Evolutionary conservation across 2,888 invertebrate species (phyloP), one percentile per base, ranked within the genome.

Genomic region (Spialia ferax): DNA sequence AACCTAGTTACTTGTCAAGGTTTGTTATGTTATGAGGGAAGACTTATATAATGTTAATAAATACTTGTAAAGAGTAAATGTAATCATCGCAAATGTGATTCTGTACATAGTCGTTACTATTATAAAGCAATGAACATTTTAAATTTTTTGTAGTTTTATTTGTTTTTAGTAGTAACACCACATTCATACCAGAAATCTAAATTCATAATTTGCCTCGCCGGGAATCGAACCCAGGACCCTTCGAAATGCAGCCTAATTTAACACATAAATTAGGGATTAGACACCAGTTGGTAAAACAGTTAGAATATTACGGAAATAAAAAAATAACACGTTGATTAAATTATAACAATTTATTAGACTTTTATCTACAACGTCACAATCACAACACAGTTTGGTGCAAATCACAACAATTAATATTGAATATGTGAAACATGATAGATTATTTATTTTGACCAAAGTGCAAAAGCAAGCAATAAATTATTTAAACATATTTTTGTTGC

Each of bases 21-120:
- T 35, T 35, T 35, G 35, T 35, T 35, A 35, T 48, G 48, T 48
- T 48, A 10, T 48, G 15, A 48, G 48, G 8, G 18, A 18, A 18
- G 20, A 10, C 3, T 10, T 48, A 13, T 10, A 15, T 7, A 8
- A 15, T 15, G 45, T 48, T 48, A 7, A 48, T n/a, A 5, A 50
- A 52, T 61, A 38, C 64, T 61, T 45, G 61, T 50, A 60, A 48
- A 57, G 64, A 35, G 22, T 38, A 62, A 77, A 72, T 71, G 69
- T 72, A 70, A 73, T 73, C 72, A 73, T 79, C 77, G 64, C 57
- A 18, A 52, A 50, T 64, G 79, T 81, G 78, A 80, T 84, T 80
- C 71, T 80, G 80, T 79, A 74, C 63, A 75, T 81, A 77, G 78
- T 81, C 79, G 83, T 81, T 80, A 81, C 76, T 80, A n/a, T 75